Conservation (phyloP, 2,888 invertebrate species). For the Stratiomys singularior region DNA sequence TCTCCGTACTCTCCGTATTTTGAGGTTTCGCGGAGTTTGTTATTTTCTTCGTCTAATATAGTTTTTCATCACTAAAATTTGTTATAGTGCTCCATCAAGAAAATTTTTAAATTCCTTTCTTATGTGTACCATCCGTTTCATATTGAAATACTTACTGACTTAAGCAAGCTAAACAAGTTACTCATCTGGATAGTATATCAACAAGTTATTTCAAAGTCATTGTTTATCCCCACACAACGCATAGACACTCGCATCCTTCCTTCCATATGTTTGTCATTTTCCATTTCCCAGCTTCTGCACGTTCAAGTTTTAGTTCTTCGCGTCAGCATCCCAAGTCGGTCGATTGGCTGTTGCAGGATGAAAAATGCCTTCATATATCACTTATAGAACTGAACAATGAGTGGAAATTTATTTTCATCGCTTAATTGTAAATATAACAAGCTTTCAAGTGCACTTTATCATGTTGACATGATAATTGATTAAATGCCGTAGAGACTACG, state of each 20-base stretch:
- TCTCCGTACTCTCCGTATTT: too few species aligned
- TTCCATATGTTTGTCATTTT: background rate
- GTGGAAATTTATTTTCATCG: slow-evolving; percentile 34
- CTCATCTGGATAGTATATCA: slow-evolving; percentile 37
- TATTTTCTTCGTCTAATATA: too few species aligned
- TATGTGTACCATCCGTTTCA: too few species aligned
- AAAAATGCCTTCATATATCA: slow-evolving; percentile 13
- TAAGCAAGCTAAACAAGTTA: too few species aligned
- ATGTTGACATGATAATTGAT: slow-evolving; percentile 43
- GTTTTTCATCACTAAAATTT: too few species aligned
- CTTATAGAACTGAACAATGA: slow-evolving; percentile 25
- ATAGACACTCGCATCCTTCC: background rate
- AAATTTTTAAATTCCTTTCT: too few species aligned
- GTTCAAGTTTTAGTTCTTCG: background rate
- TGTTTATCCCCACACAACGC: slow-evolving; percentile 7
- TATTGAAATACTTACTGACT: too few species aligned
- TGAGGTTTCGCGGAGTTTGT: too few species aligned
- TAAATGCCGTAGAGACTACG: slow-evolving; percentile 15
- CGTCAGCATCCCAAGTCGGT: background rate
- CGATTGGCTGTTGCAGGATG: background rate
- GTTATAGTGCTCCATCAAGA: too few species aligned
- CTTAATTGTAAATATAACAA: slow-evolving; percentile 32
- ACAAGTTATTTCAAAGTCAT: slow-evolving; percentile 49
- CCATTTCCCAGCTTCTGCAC: background rate
- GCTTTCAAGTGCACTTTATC: slow-evolving; percentile 33